Percentiles rank a stretch among this genome's conserved stretches.
phyloP scores from a whole-genome alignment of 2,113 vertebrate genomes.

The Anguilla japonica region DNA sequence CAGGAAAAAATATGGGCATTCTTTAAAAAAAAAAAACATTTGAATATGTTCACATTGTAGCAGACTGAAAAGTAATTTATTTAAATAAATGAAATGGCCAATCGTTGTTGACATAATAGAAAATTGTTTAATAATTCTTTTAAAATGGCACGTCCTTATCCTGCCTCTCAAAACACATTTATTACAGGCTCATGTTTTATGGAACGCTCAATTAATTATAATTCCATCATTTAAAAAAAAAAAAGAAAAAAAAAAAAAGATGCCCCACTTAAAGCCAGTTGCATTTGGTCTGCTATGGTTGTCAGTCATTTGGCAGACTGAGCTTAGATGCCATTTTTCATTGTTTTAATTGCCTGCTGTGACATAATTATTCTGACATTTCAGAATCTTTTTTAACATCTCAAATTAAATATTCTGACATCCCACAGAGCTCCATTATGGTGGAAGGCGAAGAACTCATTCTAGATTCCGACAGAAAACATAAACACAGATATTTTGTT shows the following conservation, averaged over 20 bases:
- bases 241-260: neutral
- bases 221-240: neutral
- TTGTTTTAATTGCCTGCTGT: conserved; percentile 89
- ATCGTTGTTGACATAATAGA: too few species aligned
- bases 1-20: neutral
- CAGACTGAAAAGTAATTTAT: neutral
- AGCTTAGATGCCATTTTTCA: conserved; percentile 85
- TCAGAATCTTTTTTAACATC: conserved; percentile 85
- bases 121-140: neutral
- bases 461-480: neutral
- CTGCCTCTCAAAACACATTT: conserved; percentile 5
- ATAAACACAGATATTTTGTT: neutral
- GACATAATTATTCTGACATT: conserved; percentile 92
- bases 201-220: conserved; percentile 8
- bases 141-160: neutral
- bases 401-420: conserved; percentile 91
- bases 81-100: neutral
- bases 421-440: conserved; percentile 82
- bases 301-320: conserved; percentile 80
- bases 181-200: neutral
- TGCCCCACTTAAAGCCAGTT: conserved; percentile 9
- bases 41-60: neutral
- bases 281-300: conserved; percentile 68
- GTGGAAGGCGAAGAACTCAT: conserved; percentile 74
- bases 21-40: neutral